Percentiles rank a stretch among this genome's conserved stretches.
Evolutionary conservation across 2,113 vertebrate species (phyloP).

Genomic region (Uropsilus gracilis): DNA sequence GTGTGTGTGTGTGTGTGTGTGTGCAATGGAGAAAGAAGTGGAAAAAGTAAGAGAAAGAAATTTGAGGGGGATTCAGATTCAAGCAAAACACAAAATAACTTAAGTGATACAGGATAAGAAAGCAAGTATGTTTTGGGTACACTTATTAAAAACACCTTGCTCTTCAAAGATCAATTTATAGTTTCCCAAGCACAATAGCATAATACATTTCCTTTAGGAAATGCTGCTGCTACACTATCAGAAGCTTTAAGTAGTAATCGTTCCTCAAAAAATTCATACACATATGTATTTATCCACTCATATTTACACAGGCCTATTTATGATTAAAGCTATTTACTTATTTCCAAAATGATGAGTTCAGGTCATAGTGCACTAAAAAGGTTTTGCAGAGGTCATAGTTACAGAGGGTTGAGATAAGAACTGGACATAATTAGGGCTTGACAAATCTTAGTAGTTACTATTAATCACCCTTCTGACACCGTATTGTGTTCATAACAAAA

Average conservation of each 20-base stretch:
- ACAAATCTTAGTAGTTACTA: constrained; percentile 25
- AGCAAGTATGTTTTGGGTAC: not conserved
- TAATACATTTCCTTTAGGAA: not conserved
- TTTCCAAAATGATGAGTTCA: constrained; percentile 25
- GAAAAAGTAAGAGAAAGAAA: not conserved
- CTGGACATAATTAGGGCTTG: not conserved
- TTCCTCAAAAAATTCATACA: not conserved
- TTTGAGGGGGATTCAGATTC: not conserved
- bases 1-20: not conserved
- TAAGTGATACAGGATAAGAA: not conserved
- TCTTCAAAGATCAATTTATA: not conserved
- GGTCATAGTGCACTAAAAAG: not conserved
- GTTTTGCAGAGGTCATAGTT: not conserved
- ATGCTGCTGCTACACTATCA: not conserved
- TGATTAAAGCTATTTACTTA: not conserved
- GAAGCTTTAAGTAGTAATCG: not conserved
- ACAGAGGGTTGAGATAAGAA: not conserved
- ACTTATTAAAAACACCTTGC: not conserved
- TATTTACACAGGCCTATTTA: not conserved
- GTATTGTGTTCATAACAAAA: not conserved
- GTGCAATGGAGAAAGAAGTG: not conserved
- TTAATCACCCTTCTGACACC: not conserved
- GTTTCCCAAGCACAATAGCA: too few species aligned
- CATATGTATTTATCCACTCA: not conserved
- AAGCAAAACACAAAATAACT: not conserved